Base-by-base conservation (phyloP, 1,140 invertebrate genomes). In the Ooceraea biroi region DNA sequence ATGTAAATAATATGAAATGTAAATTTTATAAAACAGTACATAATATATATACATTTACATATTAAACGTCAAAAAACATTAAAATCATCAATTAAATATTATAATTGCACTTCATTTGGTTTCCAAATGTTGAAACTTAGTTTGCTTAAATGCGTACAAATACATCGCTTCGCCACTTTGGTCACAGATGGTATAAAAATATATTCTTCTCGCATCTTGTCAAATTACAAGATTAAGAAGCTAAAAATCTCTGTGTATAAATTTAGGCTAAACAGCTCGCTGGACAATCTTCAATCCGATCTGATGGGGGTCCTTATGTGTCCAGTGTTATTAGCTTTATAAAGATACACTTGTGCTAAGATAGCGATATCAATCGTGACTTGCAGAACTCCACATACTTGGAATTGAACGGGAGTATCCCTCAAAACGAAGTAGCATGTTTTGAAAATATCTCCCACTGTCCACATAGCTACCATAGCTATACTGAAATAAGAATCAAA, bases 391-490 rank as follows among this genome's bases (percentile, higher is more conserved):
- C 98, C 99, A 95, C 99, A 99, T 55, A 99, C 95, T 96, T 97
- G 98, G 95, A 99, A 99, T 93, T 99, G 99, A 44, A 97, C 94
- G 0, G 99, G 99, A 12, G 98, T 97, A 85, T 97, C 95, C 88
- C 98, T 96, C 72, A 98, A 92, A 80, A 99, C 95, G 94, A 99
- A 99, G 93, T 99, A 99, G 69, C 96, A 96, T 84, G 99, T 99
- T 95, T 99, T 99, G 93, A 99, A 99, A 57, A 99, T 95, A 95
- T 99, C 99, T 88, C 97, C 97, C 86, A 96, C 95, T 11, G 98
- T 98, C 99, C 99, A 99, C 97, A 99, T 98, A 22, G 97, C 94
- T 50, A 99, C 99, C 99, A 99, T 99, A 84, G 96, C 95, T 83
- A 97, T 94, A 93, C 97, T 98, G 94, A 91, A 97, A 95, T 92